Base-by-base conservation (phyloP, 1,140 invertebrate genomes). In the Cyclina sinensis region DNA sequence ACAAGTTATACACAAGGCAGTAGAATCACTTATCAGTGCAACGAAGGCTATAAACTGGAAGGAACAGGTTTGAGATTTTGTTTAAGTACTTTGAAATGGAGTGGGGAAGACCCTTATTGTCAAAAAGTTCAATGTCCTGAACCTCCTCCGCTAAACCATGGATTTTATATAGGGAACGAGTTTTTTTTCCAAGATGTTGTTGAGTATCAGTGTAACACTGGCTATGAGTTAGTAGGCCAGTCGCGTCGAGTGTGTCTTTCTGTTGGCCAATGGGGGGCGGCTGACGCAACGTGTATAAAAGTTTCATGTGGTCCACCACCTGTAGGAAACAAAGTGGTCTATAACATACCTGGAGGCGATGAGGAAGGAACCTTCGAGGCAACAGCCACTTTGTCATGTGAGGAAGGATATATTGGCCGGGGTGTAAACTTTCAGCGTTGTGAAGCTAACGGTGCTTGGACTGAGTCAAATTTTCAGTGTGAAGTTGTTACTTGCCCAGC, bases 1-100 rank as follows among this genome's bases (percentile, higher is more conserved):
- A 98, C 98, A 93, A 97, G 98, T 90, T 97, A 98, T 91, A 98
- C 98, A 92, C 97, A 99, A 0, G 98, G 98, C 94, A 98, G 97
- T 0, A 97, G 96, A 14, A 98, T 99, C 27, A 97, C 97, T 90
- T 99, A 98, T 51, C 12, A 43, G 2, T 93, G 92, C 84, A 68
- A 88, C 54, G 59, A 86, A 76, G 93, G 92, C 37, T 93, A 91
- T 57, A 62, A 70, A 48, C 62, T 93, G 0, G 27, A 48, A 0
- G 92, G 92, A 1, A n/a, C 27, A 32, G 7, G 24, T 9, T 14
- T 74, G 14, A 81, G 90, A 54, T 74, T 83, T 0, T 93, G 92
- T 88, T 46, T 88, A 43, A 59, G 62, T 27, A 89, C 18, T 68
- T 39, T 97, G 95, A 94, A 35, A 11, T 94, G 94, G 94, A 89